Percentiles rank a stretch among this genome's conserved stretches.
These are phyloP conservation scores for Pararge aegeria DNA, from an alignment of 1,140 invertebrate species.

Conservation along the genomic window DNA sequence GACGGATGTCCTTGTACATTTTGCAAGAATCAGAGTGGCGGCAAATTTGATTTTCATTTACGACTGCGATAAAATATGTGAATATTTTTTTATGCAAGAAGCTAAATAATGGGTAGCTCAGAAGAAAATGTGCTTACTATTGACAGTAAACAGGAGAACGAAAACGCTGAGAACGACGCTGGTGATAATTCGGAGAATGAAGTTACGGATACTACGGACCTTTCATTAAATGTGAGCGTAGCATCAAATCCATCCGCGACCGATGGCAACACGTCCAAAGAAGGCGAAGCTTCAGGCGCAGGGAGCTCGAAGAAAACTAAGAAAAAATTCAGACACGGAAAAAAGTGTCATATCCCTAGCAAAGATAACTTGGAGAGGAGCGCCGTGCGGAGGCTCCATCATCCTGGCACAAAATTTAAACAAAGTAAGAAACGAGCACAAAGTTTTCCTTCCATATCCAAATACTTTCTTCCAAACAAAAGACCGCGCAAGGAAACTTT, in stretches of 20 bases:
- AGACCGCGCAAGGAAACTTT: slow-evolving; percentile 86
- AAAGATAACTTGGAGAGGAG: slow-evolving; percentile 67
- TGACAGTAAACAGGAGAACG: slow-evolving; percentile 88
- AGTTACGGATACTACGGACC: slow-evolving; percentile 40
- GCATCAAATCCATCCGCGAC: slow-evolving; percentile 34
- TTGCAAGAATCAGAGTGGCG: slow-evolving; percentile 70
- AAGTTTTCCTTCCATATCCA: slow-evolving; percentile 76
- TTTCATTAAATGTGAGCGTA: slow-evolving; percentile 77
- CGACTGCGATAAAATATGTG: slow-evolving; percentile 30
- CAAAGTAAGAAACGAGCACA: slow-evolving; percentile 70
- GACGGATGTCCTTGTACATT: slow-evolving; percentile 75
- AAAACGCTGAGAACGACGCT: slow-evolving; percentile 58
- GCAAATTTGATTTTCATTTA: slow-evolving; percentile 70
- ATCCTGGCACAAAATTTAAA: slow-evolving; percentile 67
- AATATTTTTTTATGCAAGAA: not conserved
- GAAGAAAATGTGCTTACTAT: slow-evolving; percentile 82
- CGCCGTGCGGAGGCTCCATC: slow-evolving; percentile 61
- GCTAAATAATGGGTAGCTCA: slow-evolving; percentile 59
- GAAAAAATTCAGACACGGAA: slow-evolving; percentile 71
- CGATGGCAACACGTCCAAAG: slow-evolving; percentile 56
- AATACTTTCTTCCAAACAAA: slow-evolving; percentile 83
- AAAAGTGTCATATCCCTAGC: slow-evolving; percentile 58
- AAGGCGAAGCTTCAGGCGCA: slow-evolving; percentile 39
- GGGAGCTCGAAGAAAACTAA: slow-evolving; percentile 60
- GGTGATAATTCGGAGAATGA: slow-evolving; percentile 60